Conservation (phyloP, 2,888 invertebrate genomes). For the Dasypolia templi region DNA sequence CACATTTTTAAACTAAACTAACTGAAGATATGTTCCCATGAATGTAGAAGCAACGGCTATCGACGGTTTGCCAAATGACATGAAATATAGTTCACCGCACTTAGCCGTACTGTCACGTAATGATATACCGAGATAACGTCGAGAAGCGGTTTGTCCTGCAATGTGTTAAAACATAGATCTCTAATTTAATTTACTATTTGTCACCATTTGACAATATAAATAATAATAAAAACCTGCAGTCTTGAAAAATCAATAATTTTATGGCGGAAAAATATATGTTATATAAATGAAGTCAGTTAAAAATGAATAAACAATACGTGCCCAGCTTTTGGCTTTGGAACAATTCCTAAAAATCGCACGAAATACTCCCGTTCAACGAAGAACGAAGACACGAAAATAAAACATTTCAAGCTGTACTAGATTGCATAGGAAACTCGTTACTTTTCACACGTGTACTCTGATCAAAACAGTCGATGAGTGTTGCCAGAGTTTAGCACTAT, state of each 20-base stretch:
- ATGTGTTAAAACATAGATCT: no score
- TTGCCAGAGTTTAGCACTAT: conserved; percentile 10
- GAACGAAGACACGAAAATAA: not conserved
- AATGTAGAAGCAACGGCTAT: no score
- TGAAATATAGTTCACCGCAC: no score
- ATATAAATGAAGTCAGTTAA: not conserved
- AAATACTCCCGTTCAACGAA: not conserved
- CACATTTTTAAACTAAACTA: not conserved
- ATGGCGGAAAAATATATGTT: no score
- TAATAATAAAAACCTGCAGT: no score
- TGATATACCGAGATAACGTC: no score
- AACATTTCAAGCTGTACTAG: conserved; percentile 19
- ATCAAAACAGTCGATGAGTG: conserved; percentile 21
- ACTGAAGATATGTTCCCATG: not conserved
- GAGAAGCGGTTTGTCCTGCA: no score
- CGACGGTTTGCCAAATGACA: no score
- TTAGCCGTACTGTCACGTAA: no score
- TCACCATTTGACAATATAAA: no score
- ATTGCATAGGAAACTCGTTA: conserved; percentile 27
- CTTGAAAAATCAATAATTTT: no score
- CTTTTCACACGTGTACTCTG: conserved; percentile 3
- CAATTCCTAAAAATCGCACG: not conserved
- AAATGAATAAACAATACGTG: not conserved
- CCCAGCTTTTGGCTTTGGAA: not conserved
- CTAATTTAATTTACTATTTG: no score